phyloP scores from a whole-genome alignment of 2,888 invertebrate species.

The Xestia sexstrigata region DNA sequence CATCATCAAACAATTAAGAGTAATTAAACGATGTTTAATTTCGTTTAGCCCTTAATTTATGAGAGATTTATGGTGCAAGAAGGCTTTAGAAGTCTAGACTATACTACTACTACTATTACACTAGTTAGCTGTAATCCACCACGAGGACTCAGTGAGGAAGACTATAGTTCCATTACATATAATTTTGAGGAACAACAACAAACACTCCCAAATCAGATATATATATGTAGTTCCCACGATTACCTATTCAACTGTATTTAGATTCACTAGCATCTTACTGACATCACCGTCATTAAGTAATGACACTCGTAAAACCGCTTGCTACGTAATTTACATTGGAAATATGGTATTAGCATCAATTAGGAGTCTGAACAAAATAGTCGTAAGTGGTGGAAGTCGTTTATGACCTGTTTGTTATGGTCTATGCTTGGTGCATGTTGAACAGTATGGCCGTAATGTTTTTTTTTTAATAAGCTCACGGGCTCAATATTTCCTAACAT shows the following conservation, averaged over 20 bases:
- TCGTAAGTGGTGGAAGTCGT: constrained; percentile 23
- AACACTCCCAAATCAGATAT: neutral
- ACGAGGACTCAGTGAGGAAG: neutral
- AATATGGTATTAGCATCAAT: constrained; percentile 45
- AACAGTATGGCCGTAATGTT: neutral
- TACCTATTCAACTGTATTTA: constrained; percentile 6
- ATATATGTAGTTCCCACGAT: constrained; percentile 54
- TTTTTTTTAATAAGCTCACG: neutral
- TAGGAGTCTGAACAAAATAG: constrained; percentile 45
- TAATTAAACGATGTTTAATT: neutral
- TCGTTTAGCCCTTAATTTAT: neutral
- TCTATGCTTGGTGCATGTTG: constrained; percentile 18
- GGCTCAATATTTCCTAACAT: neutral
- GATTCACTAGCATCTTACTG: constrained; percentile 41
- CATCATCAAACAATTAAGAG: neutral
- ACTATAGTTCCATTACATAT: neutral
- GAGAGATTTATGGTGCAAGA: neutral
- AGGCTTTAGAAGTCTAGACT: neutral
- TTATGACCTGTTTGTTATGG: constrained; percentile 39
- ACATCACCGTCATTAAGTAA: constrained; percentile 41
- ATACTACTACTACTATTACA: no score
- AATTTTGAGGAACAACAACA: neutral
- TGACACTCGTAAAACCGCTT: constrained; percentile 40
- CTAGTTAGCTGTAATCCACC: neutral
- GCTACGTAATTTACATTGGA: constrained; percentile 46